A percentile compares a stretch with the other conserved stretches of the same genome.
phyloP scores from a whole-genome alignment of 2,888 invertebrate genomes.

The Chrysolina haemoptera region DNA sequence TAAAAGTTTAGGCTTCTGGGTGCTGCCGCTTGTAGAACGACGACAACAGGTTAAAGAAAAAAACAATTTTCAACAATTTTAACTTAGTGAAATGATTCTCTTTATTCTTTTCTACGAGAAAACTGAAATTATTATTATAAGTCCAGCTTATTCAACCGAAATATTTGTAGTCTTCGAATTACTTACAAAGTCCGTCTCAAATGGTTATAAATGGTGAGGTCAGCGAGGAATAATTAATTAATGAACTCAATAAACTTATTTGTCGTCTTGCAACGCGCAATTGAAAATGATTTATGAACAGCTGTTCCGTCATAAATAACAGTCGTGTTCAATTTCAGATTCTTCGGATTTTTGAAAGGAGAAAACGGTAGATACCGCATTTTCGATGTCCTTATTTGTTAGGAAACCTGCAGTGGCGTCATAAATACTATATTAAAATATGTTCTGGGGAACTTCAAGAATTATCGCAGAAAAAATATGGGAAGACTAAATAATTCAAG shows the following conservation, averaged over 20 bases:
- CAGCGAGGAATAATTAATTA: slow-evolving; percentile 48
- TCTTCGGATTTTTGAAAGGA: slow-evolving; percentile 45
- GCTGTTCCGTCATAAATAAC: slow-evolving; percentile 46
- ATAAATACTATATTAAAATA: slow-evolving; percentile 22
- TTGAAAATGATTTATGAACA: slow-evolving; percentile 54
- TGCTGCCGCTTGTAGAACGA: too few relatives aligned
- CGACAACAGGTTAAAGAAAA: too few relatives aligned
- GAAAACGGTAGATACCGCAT: slow-evolving; percentile 36
- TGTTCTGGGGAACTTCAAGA: slow-evolving; percentile 18
- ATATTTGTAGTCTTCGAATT: not conserved
- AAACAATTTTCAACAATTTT: too few relatives aligned
- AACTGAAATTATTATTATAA: not conserved
- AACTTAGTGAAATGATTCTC: too few relatives aligned
- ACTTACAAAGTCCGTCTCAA: slow-evolving; percentile 23
- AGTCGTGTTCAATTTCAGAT: slow-evolving; percentile 44
- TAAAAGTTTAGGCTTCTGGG: too few relatives aligned
- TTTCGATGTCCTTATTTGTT: slow-evolving; percentile 19
- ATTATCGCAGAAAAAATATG: not conserved
- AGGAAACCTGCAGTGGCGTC: slow-evolving; percentile 1
- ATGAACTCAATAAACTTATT: slow-evolving; percentile 53
- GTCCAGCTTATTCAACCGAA: not conserved
- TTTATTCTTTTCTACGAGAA: too few relatives aligned
- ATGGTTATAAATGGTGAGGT: slow-evolving; percentile 38
- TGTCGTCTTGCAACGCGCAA: slow-evolving; percentile 52
- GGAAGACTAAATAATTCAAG: slow-evolving; percentile 25